Base-by-base conservation (phyloP, 2,888 invertebrate species). In the Ypsolopha scabrella region DNA sequence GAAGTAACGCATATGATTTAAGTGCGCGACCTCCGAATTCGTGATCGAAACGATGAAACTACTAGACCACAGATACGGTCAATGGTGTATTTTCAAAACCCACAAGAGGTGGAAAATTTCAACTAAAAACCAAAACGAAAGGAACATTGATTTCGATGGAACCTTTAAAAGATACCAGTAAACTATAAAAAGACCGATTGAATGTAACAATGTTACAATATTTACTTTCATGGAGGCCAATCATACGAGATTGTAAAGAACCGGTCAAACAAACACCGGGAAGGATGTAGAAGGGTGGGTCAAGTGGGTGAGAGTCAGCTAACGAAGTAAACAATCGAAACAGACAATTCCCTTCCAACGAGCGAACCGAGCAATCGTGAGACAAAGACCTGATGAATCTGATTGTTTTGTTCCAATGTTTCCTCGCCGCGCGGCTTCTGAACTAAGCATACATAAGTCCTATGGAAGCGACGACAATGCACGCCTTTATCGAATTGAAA, bases 291-390 rank as follows among this genome's bases (percentile, higher is more conserved):
- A n/a, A 37, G 47, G 47, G 11, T 14, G 43, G 47, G 37, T 36
- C 47, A 37, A 59, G 63, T 69, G 70, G 75, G 69, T 72, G 66
- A 66, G 61, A 67, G 61, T 68, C 70, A 61, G 61, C 80, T 82
- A 83, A 83, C 83, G 85, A 85, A 82, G 83, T 78, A 82, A 83
- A 83, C 82, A 81, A 78, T 77, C 71, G 74, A 68, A 75, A 71
- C 69, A 70, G 74, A 75, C 71, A 70, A 72, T 69, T 67, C 75
- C 64, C 72, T 72, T 72, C 72, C 71, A 64, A 68, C 68, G 65
- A 68, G 39, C 59, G 57, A 56, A 55, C 64, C 63, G 60, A 71
- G 59, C 63, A 63, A 58, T 64, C 65, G 60, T 70, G 73, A 75
- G 74, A 80, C 75, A 80, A 78, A 79, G 72, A 67, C 61, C 68